Evolutionary conservation across 2,113 vertebrate species (phyloP).

Genomic region (Athene noctua): DNA sequence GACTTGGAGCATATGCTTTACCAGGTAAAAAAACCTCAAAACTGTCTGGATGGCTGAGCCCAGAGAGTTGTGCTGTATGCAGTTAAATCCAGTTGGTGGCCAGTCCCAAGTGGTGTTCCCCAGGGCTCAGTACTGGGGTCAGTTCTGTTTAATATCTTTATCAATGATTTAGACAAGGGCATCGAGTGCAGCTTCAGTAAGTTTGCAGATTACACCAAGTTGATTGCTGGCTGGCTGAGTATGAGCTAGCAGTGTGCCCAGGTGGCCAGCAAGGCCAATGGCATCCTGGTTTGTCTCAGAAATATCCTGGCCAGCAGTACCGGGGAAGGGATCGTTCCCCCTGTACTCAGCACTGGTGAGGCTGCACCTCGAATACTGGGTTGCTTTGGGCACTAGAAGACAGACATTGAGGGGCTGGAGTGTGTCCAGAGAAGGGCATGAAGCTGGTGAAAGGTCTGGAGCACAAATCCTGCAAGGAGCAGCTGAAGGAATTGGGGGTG

Average conservation of each 20-base stretch:
- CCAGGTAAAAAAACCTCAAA: background rate
- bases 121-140: background rate
- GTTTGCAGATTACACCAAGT: no score
- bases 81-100: background rate
- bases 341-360: no score
- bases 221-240: background rate
- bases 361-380: no score
- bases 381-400: no score
- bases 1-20: fast-evolving
- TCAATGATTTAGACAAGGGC: background rate
- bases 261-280: background rate
- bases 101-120: background rate
- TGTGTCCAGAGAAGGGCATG: no score
- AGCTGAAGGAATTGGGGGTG: no score
- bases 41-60: background rate
- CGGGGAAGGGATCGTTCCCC: no score
- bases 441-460: background rate
- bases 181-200: background rate
- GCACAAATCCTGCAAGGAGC: background rate
- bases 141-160: background rate
- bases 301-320: background rate
- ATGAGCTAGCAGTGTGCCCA: background rate
- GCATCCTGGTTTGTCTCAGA: no score
- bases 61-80: no score
- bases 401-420: no score